Evolutionary conservation across 2,113 vertebrate species (phyloP).

Genomic region (Gymnorhina tibicen): DNA sequence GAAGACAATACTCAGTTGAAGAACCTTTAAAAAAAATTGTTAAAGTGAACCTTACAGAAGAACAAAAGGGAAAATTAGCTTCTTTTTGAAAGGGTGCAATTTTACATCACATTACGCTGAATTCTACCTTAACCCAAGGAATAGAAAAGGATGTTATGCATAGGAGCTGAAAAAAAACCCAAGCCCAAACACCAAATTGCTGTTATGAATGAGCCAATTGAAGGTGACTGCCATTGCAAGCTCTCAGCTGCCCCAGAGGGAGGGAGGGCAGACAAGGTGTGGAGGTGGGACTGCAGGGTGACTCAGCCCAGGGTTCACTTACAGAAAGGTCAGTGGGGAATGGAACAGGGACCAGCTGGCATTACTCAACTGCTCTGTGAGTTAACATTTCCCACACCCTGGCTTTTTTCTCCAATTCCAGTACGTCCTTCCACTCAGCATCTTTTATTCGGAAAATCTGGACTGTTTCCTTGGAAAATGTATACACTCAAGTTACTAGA

Average conservation of each 20-base stretch:
- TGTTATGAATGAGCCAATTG: not conserved
- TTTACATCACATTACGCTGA: not conserved
- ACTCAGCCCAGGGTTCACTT: conserved; percentile 7
- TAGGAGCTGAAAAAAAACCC: not conserved
- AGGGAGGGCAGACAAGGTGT: not conserved
- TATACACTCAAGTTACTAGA: conserved; percentile 20
- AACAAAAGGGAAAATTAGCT: not conserved
- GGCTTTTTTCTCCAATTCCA: not conserved
- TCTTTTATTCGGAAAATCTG: conserved; percentile 44
- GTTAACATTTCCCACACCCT: conserved; percentile 43
- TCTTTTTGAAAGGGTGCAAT: not conserved
- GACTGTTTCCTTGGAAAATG: conserved; percentile 12
- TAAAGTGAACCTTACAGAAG: not conserved
- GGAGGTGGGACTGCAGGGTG: not conserved
- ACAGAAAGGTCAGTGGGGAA: conserved; percentile 34
- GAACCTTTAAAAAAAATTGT: not conserved
- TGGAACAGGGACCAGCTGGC: not conserved
- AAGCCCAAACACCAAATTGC: not conserved
- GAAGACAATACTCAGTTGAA: not conserved
- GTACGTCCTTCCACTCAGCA: not conserved
- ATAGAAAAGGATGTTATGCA: not conserved
- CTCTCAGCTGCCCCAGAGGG: not conserved
- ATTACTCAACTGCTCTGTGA: conserved; percentile 55
- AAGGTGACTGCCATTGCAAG: not conserved
- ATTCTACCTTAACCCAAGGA: not conserved